Evolutionary conservation across 2,113 vertebrate species (phyloP), one percentile per base, ranked within the genome.

Genomic region (Porphyrio hochstetteri): DNA sequence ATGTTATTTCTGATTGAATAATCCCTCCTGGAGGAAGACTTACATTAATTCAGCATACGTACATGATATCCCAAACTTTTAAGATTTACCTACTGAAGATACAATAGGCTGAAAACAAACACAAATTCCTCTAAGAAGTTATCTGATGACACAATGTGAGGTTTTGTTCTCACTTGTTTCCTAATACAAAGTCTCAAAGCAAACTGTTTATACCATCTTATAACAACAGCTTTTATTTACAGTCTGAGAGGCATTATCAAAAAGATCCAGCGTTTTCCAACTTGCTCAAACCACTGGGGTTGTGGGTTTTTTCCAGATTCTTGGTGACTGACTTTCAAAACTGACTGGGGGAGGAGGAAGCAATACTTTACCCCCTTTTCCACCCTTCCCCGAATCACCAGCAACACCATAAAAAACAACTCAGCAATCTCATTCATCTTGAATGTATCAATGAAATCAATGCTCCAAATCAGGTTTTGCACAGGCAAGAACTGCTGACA

Each of bases 211-310:
- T 92, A 92, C 61, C 88, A 85, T 33, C 14, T 5, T 67, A 95
- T 69, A 95, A 92, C 60, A 92, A 86, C 57, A 91, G 86, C 81
- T 91, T 94, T 91, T 90, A 89, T 92, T 95, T 94, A 94, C 88
- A 88, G 44, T 83, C 77, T 87, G 57, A 93, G 61, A 90, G 50
- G 40, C 74, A 88, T 69, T 96, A 92, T 79, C 65, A 86, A 79
- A 91, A 93, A 94, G 83, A 68, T 91, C 16, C 80, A 93, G 83
- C 2, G 12, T 52, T 76, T 95, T 88, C 86, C 77, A 96, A 53
- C 48, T 88, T 42, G 2, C 68, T 92, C 70, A 86, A 76, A 88
- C 16, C 33, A 38, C 81, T 79, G 21, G 48, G 48, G 21, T 23
- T 46, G 44, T 46, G 44, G 19, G 14, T 23, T n/a, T 88, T 82